Evolutionary conservation across 2,113 vertebrate genomes (phyloP).

Genomic region (Chaetura pelagica): DNA sequence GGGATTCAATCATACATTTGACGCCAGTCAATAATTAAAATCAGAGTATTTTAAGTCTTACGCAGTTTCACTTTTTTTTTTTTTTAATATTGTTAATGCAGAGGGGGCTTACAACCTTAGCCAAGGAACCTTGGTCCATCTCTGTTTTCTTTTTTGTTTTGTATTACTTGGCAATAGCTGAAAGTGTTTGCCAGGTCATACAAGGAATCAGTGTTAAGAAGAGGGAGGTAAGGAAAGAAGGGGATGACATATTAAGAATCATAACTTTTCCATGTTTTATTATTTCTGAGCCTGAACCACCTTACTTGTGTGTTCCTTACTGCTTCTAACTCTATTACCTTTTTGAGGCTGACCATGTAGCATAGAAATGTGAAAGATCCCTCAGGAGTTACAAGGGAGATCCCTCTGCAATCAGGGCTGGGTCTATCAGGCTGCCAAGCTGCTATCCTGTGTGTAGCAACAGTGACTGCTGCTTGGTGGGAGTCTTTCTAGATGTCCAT

Average conservation of each 20-base stretch:
- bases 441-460: not conserved
- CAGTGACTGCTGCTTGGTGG: not conserved
- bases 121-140: not conserved
- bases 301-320: not conserved
- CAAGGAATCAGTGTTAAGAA: not conserved
- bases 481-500: not conserved
- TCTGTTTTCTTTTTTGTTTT: not conserved
- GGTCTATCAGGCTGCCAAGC: not conserved
- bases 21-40: not conserved
- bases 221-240: not conserved
- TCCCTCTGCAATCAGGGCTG: not conserved
- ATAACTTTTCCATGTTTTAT: not conserved
- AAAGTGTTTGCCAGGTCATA: not conserved
- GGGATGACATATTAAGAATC: not conserved
- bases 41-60: not conserved
- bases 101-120: not conserved
- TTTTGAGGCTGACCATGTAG: not conserved
- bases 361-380: not conserved
- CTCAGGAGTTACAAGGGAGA: not conserved
- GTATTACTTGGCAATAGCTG: not conserved
- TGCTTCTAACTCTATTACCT: not conserved
- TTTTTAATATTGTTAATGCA: not conserved
- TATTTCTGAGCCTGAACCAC: not conserved
- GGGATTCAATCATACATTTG: not conserved
- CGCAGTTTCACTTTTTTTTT: not conserved